These are phyloP conservation scores for Lucinisca nassula DNA, from an alignment of 2,888 invertebrate species.

Conservation along the genomic window DNA sequence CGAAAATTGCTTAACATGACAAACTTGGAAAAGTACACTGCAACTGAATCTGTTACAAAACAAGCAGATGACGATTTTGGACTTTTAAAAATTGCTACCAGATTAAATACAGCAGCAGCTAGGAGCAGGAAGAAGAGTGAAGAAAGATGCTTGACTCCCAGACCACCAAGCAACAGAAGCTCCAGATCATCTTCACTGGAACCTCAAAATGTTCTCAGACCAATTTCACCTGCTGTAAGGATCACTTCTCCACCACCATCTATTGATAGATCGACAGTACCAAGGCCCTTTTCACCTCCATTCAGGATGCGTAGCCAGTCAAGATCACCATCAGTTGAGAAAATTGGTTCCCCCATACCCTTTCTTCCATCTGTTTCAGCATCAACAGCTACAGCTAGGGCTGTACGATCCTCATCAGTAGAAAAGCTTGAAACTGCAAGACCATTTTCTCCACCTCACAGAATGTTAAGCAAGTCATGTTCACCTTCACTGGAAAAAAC, in stretches of 20 bases:
- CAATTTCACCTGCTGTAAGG: not conserved
- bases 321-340: constrained; percentile 70
- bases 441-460: constrained; percentile 49
- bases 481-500: constrained; percentile 10
- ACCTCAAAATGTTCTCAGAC: not conserved
- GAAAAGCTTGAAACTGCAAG: constrained; percentile 28
- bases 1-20: constrained; percentile 79
- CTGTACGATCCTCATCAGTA: constrained; percentile 34
- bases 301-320: constrained; percentile 29
- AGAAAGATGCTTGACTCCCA: not conserved
- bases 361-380: constrained; percentile 19
- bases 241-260: not conserved
- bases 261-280: not conserved
- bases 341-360: constrained; percentile 9
- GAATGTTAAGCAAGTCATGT: constrained; percentile 29
- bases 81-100: constrained; percentile 80
- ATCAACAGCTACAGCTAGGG: constrained; percentile 29
- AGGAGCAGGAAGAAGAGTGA: constrained; percentile 57
- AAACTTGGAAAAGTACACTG: constrained; percentile 71
- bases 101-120: constrained; percentile 83
- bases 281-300: constrained; percentile 27
- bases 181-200: constrained; percentile 16
- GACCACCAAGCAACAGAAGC: not conserved
- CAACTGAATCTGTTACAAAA: constrained; percentile 36
- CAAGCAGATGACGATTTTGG: constrained; percentile 69